phyloP scores from a whole-genome alignment of 2,888 invertebrate species.

The Quadroppia sp. region DNA sequence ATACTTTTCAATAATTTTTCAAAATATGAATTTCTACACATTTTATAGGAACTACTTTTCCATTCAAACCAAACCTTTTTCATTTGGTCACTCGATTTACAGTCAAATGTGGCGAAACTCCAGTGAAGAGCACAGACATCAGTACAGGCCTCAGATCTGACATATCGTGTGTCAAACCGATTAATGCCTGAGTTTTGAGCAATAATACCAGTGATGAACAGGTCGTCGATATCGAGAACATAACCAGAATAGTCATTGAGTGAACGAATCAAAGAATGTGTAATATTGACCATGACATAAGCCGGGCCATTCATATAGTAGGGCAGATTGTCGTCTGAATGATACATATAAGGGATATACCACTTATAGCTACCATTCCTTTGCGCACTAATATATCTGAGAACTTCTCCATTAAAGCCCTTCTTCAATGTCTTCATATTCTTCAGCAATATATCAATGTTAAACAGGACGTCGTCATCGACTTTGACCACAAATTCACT shows the following conservation, averaged over 20 bases:
- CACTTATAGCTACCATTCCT: constrained; percentile 28
- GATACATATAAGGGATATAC: not conserved
- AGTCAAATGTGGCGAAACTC: no score
- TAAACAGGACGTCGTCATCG: not conserved
- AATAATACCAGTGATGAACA: not conserved
- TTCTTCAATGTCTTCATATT: not conserved
- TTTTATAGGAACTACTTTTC: no score
- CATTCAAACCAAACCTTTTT: no score
- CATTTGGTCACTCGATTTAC: no score
- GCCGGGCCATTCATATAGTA: not conserved
- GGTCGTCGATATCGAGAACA: not conserved
- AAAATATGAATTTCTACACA: no score
- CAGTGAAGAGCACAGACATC: no score
- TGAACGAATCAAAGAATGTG: not conserved
- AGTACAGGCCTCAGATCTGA: no score
- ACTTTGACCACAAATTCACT: not conserved
- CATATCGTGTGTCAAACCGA: not conserved
- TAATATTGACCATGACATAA: not conserved
- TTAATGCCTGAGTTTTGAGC: not conserved
- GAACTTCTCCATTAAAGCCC: not conserved
- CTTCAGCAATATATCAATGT: not conserved
- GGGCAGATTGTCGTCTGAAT: not conserved
- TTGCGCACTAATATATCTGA: not conserved
- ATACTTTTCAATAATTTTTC: no score
- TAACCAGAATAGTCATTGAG: not conserved